Percentiles rank a stretch among this genome's conserved stretches.
phyloP scores from a whole-genome alignment of 2,113 vertebrate genomes.

The Pollachius pollachius region DNA sequence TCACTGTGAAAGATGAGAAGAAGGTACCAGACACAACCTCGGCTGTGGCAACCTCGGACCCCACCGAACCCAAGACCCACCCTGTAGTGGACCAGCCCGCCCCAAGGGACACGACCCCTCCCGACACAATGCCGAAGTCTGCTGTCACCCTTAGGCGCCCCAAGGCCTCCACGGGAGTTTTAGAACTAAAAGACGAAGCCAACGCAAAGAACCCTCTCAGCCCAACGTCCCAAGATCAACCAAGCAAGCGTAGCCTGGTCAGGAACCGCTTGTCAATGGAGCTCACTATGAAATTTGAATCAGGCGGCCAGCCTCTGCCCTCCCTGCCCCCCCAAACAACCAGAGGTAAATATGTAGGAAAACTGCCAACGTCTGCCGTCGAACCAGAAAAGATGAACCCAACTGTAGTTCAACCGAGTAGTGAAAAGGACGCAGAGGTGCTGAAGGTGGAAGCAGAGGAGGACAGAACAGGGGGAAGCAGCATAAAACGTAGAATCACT shows the following conservation, averaged over 20 bases:
- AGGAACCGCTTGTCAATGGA: constrained; percentile 59
- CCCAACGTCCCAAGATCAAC: constrained; percentile 25
- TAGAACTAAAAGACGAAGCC: constrained; percentile 18
- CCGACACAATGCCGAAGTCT: constrained; percentile 18
- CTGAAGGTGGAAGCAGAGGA: constrained; percentile 17
- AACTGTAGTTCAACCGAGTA: neutral
- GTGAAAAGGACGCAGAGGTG: constrained; percentile 22
- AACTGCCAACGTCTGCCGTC: neutral
- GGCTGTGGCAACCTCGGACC: constrained; percentile 21
- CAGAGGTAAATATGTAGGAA: neutral
- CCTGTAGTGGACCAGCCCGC: constrained; percentile 4
- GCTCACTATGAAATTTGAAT: constrained; percentile 68
- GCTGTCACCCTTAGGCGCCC: constrained; percentile 28
- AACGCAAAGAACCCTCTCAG: neutral
- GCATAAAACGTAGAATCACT: constrained; percentile 69
- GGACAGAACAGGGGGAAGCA: constrained; percentile 34
- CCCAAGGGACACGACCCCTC: constrained; percentile 6
- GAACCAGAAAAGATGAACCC: constrained; percentile 9
- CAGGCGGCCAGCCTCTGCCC: constrained; percentile 14
- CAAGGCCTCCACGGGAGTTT: neutral
- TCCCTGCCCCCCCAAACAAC: neutral
- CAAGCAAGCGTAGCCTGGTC: constrained; percentile 19
- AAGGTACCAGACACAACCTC: constrained; percentile 6
- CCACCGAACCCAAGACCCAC: neutral
- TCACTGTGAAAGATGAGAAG: constrained; percentile 2